phyloP scores from a whole-genome alignment of 1,140 invertebrate species.

The Microplitis demolitor region DNA sequence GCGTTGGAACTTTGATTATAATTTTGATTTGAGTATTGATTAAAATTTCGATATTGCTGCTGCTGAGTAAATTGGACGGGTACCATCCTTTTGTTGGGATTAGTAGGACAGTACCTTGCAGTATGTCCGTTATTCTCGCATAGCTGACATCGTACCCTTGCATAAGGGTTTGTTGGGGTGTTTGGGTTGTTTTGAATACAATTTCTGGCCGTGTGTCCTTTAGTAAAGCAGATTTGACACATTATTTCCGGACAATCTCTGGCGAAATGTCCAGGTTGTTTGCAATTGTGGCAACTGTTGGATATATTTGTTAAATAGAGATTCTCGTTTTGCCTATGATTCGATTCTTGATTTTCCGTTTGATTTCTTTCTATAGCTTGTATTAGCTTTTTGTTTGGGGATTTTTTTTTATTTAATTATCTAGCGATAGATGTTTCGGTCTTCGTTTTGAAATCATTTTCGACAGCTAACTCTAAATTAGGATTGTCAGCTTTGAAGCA shows the following conservation, averaged over 20 bases:
- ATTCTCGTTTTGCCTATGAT: too few relatives aligned
- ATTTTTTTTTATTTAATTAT: background rate
- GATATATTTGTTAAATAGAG: too few relatives aligned
- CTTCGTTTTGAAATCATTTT: background rate
- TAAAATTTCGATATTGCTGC: too few relatives aligned
- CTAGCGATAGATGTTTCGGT: background rate
- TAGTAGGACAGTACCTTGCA: background rate
- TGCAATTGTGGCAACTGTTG: background rate
- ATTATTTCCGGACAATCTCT: background rate
- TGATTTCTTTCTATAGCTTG: too few relatives aligned
- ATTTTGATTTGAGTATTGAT: too few relatives aligned
- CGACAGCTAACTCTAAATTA: too few relatives aligned
- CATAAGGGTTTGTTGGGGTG: background rate
- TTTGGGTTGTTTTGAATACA: background rate
- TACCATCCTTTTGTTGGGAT: background rate
- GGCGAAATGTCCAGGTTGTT: background rate
- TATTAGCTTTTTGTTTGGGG: too few relatives aligned
- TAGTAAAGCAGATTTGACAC: background rate
- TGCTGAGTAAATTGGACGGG: too few relatives aligned
- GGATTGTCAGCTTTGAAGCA: background rate
- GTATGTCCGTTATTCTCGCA: background rate
- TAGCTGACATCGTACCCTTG: background rate
- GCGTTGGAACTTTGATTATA: background rate
- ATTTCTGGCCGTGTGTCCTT: background rate
- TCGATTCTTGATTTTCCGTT: too few relatives aligned